These are phyloP conservation scores for Archips crataeganus DNA, from an alignment of 2,888 invertebrate genomes.

Conservation along the genomic window DNA sequence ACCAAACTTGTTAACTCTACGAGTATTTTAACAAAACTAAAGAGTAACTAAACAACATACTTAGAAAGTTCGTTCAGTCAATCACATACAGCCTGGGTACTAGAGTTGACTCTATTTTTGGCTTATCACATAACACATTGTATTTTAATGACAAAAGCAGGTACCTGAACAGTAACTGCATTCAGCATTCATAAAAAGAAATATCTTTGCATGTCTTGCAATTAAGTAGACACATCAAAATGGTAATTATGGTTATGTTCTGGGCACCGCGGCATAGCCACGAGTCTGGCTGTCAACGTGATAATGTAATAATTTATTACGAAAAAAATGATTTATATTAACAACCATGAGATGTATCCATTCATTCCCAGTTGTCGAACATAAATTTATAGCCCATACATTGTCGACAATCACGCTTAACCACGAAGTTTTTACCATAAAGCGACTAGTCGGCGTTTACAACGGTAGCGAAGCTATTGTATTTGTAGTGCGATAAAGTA, in stretches of 20 bases:
- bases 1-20: no score
- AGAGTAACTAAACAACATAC: no score
- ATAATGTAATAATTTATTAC: constrained; percentile 44
- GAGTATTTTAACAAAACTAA: no score
- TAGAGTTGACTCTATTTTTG: no score
- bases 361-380: constrained; percentile 62
- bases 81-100: no score
- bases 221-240: constrained; percentile 28
- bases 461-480: constrained; percentile 65
- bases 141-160: not conserved
- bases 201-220: constrained; percentile 1
- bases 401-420: constrained; percentile 46
- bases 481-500: constrained; percentile 65
- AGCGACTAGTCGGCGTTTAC: constrained; percentile 53
- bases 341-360: constrained; percentile 57
- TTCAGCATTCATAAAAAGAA: not conserved
- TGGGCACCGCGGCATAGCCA: constrained; percentile 15
- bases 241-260: constrained; percentile 20
- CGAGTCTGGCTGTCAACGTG: constrained; percentile 35
- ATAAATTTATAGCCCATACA: constrained; percentile 53
- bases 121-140: no score
- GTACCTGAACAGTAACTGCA: not conserved
- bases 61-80: no score
- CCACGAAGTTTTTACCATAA: constrained; percentile 58
- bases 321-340: constrained; percentile 56